Evolutionary conservation across 2,888 invertebrate genomes (phyloP).

Genomic region (Oscheius myriophilus): DNA sequence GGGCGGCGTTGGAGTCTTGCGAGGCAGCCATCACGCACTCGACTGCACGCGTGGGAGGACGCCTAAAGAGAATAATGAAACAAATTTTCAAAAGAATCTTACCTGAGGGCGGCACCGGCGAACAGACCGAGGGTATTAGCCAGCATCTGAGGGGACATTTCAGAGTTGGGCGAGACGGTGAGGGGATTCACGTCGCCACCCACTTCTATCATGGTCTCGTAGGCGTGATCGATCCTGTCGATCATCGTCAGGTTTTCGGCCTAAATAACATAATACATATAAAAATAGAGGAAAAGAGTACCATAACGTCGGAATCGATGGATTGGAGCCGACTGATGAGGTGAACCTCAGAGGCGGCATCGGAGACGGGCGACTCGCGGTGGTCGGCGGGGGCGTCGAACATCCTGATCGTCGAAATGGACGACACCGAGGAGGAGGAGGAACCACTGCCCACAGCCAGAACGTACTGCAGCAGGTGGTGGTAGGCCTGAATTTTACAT

Average conservation of each 20-base stretch:
- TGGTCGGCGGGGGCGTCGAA: slow-evolving; percentile 9
- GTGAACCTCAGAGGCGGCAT: neutral
- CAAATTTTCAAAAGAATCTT: neutral
- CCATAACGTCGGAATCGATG: slow-evolving; percentile 19
- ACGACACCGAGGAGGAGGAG: slow-evolving; percentile 17
- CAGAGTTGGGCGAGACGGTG: slow-evolving; percentile 1
- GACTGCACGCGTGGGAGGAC: slow-evolving; percentile 51
- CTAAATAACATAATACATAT: neutral
- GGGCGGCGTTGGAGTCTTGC: slow-evolving; percentile 43
- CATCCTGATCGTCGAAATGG: slow-evolving; percentile 2
- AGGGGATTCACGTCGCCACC: slow-evolving; percentile 12
- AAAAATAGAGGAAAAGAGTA: too few relatives aligned
- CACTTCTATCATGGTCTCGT: slow-evolving; percentile 29
- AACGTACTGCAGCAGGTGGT: slow-evolving; percentile 29
- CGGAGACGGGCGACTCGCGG: neutral
- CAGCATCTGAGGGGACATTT: slow-evolving; percentile 19
- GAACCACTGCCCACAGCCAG: slow-evolving; percentile 14
- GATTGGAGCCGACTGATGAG: slow-evolving; percentile 5
- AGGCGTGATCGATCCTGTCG: slow-evolving; percentile 30
- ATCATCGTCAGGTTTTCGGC: slow-evolving; percentile 26
- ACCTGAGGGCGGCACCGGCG: slow-evolving; percentile 26
- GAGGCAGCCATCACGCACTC: slow-evolving; percentile 55
- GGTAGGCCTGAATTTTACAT: slow-evolving; percentile 30
- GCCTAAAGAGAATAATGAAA: slow-evolving; percentile 14
- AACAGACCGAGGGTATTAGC: slow-evolving; percentile 29